Conservation (phyloP, 2,113 vertebrate species). For the Xiphophorus couchianus region DNA sequence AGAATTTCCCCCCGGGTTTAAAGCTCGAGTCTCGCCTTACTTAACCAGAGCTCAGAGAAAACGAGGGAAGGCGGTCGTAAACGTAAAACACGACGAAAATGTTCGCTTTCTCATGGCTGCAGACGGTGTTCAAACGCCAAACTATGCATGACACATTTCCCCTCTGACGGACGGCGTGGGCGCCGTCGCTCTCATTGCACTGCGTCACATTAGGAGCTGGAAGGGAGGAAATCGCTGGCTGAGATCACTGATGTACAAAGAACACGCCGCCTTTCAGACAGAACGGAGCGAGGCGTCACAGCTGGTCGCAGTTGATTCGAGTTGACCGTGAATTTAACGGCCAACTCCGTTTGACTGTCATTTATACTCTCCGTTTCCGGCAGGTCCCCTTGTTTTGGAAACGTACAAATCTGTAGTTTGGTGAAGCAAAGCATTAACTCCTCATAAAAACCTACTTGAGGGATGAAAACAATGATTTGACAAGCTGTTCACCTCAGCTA, state of each 20-base stretch:
- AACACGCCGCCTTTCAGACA: slow-evolving; percentile 2
- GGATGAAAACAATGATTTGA: slow-evolving; percentile 23
- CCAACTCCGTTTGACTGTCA: slow-evolving; percentile 19
- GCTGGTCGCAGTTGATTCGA: slow-evolving; percentile 33
- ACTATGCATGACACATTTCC: slow-evolving; percentile 67
- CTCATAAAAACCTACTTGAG: slow-evolving; percentile 23
- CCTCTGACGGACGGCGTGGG: slow-evolving; percentile 33
- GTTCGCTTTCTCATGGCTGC: slow-evolving; percentile 47
- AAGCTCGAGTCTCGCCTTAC: background rate
- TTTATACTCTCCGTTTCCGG: background rate
- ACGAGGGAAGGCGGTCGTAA: slow-evolving; percentile 10
- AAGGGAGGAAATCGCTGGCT: slow-evolving; percentile 29
- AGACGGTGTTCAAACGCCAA: slow-evolving; percentile 66
- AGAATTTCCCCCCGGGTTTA: background rate
- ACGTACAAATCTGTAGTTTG: background rate
- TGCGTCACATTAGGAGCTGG: slow-evolving; percentile 39
- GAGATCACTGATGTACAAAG: background rate
- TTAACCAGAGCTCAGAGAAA: slow-evolving; percentile 1
- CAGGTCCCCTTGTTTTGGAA: background rate
- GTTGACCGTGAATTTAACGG: slow-evolving; percentile 22
- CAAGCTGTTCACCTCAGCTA: too few relatives aligned
- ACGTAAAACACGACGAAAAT: slow-evolving; percentile 26
- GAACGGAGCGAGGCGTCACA: background rate
- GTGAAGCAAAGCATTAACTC: slow-evolving; percentile 16
- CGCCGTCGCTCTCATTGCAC: slow-evolving; percentile 14